A percentile compares a stretch with the other conserved stretches of the same genome.
Evolutionary conservation across 2,797 vertebrate genomes (phyloP).

Genomic region (Loriculus beryllinus): DNA sequence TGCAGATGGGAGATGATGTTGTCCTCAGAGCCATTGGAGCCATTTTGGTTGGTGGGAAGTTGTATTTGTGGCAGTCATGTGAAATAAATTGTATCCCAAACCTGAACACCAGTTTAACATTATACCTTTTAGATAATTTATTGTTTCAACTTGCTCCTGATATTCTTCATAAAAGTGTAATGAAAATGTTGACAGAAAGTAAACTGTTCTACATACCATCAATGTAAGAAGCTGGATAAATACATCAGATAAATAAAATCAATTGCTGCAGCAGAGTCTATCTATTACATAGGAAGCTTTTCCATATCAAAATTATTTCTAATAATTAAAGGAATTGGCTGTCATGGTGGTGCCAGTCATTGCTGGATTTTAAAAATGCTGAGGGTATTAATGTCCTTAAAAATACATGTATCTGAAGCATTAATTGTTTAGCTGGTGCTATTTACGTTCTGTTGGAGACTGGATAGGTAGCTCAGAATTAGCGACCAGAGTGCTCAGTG

Average conservation of each 20-base stretch:
- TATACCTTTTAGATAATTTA: slow-evolving; percentile 35
- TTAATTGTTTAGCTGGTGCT: neutral
- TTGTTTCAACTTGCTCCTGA: slow-evolving; percentile 3
- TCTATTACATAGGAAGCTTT: neutral
- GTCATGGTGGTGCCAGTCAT: neutral
- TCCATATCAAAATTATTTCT: neutral
- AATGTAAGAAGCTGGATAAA: neutral
- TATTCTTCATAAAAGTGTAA: slow-evolving; percentile 40
- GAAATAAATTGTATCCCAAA: neutral
- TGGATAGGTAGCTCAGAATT: neutral
- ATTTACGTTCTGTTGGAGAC: neutral
- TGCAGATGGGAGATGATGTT: neutral
- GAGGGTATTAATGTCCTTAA: neutral
- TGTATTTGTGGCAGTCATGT: neutral
- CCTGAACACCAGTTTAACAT: slow-evolving; percentile 18
- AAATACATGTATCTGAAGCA: neutral
- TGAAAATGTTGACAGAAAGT: neutral
- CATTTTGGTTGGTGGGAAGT: neutral
- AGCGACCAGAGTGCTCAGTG: neutral
- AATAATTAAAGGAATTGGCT: slow-evolving; percentile 9
- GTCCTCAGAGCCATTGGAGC: neutral
- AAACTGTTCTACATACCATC: neutral
- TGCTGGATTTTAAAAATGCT: neutral
- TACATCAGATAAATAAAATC: slow-evolving; percentile 27
- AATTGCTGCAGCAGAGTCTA: neutral